Evolutionary conservation across 2,888 invertebrate genomes (phyloP), one percentile per base, ranked within the genome.

Genomic region (Archips xylosteana): DNA sequence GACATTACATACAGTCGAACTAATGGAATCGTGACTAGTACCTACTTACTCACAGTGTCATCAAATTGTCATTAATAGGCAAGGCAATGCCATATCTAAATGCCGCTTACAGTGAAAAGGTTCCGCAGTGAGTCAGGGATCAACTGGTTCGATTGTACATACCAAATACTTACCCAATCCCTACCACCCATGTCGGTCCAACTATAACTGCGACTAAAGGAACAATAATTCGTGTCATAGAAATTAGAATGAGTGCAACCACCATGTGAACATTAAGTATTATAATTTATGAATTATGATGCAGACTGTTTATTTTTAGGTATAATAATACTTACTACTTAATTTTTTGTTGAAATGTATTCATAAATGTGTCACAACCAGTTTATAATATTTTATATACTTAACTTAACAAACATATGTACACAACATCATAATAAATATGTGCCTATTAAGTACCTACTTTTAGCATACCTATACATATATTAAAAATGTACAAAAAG

Each of bases 231-330:
- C 15, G 23, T 15, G 54, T 15, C 4, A 9, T 23, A 54, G 5
- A 54, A 23, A 54, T 15, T 2, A 23, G 15, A 9, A 54, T 0
- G 2, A 54, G 23, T 9, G 49, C n/a, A 13, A 36, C 4, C 6
- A 39, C 39, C 8, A 15, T n/a, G 54, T 54, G 15, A 54, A 8
- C 54, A 54, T n/a, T 23, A 23, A 4, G 8, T 54, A 54, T 9
- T 54, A 49, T 54, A 49, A 49, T 54, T 2, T 23, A 23, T 15
- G 51, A 49, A 23, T 2, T 23, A 23, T 15, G 51, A 51, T 51
- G 2, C 51, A 47, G 45, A 63, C 62, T 63, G 13, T 6, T 45
- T 45, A 45, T 42, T 47, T 42, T 47, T 47, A 63, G 32, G 63
- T 47, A 13, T 45, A 32, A 12, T 45, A 12, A 42, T 32, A 32